A percentile compares a stretch with the other conserved stretches of the same genome.
Evolutionary conservation across 2,888 invertebrate species (phyloP).

Genomic region (Erebia palarica): DNA sequence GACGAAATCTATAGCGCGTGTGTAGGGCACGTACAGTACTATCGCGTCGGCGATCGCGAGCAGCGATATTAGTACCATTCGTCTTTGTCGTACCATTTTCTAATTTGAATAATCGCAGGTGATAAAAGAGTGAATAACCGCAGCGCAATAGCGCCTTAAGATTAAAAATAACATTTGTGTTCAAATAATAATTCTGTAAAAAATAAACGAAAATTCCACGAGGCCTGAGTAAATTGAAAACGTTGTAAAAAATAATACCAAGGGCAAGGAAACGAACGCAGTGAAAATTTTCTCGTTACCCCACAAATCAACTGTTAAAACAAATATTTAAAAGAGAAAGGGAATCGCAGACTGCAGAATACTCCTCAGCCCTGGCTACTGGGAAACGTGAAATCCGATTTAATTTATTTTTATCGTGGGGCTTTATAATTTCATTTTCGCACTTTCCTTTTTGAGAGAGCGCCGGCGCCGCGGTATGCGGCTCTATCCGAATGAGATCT

Average conservation of each 20-base stretch:
- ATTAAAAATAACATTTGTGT: slow-evolving; percentile 6
- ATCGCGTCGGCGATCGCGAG: slow-evolving; percentile 71
- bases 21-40: slow-evolving; percentile 70
- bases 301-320: slow-evolving; percentile 81
- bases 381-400: slow-evolving; percentile 81
- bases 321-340: slow-evolving; percentile 80
- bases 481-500: slow-evolving; percentile 83
- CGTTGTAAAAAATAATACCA: slow-evolving; percentile 11
- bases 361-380: slow-evolving; percentile 77
- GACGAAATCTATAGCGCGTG: slow-evolving; percentile 76
- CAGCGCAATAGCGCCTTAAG: slow-evolving; percentile 9
- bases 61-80: slow-evolving; percentile 80
- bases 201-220: slow-evolving; percentile 36
- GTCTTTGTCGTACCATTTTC: slow-evolving; percentile 80
- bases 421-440: slow-evolving; percentile 83
- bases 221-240: slow-evolving; percentile 22
- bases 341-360: slow-evolving; percentile 77
- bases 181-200: not conserved
- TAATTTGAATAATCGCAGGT: slow-evolving; percentile 82
- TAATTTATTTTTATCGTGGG: slow-evolving; percentile 83
- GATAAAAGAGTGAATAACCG: slow-evolving; percentile 56
- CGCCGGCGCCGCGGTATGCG: slow-evolving; percentile 76
- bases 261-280: slow-evolving; percentile 61
- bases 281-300: slow-evolving; percentile 78
- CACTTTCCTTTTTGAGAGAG: slow-evolving; percentile 81